Base-by-base conservation (phyloP, 1,140 invertebrate species). In the Calycopis cecrops region DNA sequence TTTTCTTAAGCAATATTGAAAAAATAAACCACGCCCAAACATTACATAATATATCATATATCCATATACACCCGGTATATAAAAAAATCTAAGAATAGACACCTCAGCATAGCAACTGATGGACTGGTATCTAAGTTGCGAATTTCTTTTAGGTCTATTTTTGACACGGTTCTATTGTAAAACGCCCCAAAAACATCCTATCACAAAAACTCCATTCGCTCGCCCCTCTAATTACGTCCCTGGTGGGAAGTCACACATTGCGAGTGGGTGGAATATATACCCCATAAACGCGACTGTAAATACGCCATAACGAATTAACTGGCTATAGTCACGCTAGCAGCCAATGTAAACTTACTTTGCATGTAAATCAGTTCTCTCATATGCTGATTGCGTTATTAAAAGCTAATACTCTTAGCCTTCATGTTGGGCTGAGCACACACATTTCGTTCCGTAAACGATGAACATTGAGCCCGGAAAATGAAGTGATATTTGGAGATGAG, bases 281-380 rank as follows among this genome's bases (percentile, higher is more conserved):
- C 2, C 21, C 21, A 28, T 28, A 28, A 28, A 28, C 21, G 6
- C 21, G 21, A 28, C 2, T 28, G 21, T 6, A 28, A 14, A 9
- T 18, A 7, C 40, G 12, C 40, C 21, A 28, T 28, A 28, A 28
- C 21, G 40, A 16, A 16, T 44, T 44, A 44, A 44, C 40, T 16
- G 40, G 40, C 40, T 9, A 17, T 12, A 44, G 40, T 44, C 40
- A 44, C 40, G 40, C 40, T 16, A 44, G 4, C 40, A 14, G 40
- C 40, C 40, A 44, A 44, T 44, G 40, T 44, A 44, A 44, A 44
- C 40, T 44, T 44, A 44, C 40, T 44, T 44, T 44, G 16, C 40
- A 44, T 44, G 40, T 44, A 44, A 44, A 44, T 44, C 40, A 44
- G 12, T 28, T 28, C 6, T 28, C 40, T 44, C 40, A 44, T 44